Base-by-base conservation (phyloP, 2,113 vertebrate species). In the Dicerorhinus sumatrensis region DNA sequence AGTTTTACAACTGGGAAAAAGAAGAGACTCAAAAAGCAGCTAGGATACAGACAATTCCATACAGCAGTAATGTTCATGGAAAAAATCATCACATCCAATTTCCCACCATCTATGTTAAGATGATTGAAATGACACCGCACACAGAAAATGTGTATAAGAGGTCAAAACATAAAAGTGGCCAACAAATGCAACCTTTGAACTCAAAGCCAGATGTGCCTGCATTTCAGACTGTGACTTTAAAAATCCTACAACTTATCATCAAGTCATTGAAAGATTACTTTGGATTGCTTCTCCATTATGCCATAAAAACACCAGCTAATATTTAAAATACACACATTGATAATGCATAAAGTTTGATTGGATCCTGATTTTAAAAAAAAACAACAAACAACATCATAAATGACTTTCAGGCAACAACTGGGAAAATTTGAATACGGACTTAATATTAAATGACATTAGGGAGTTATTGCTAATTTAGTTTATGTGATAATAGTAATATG, bases 201-300 rank as follows among this genome's bases (percentile, higher is more conserved):
- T 77, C 60, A 42, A 87, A 94, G 39, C 8, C 48, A 90, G 23
- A 54, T 5, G 11, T 18, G 0, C 51, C 56, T 62, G 4, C 18
- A 79, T 80, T 96, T 75, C 23, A 69, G 31, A 89, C 87, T n/a
- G 3, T 36, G 23, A 91, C 46, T 88, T 83, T 79, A 62, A 88
- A 93, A 80, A 48, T 67, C 11, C 23, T 70, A 76, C 29, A 86
- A 80, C 27, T 39, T 62, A 87, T 33, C 80, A 87, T 33, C 80
- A 65, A 76, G 13, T 65, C 42, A 77, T 14, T 81, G 33, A 83
- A 82, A 92, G 91, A 60, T 73, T 93, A 91, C 23, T 87, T 82
- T 70, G 36, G 31, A 77, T 13, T 91, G 31, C 4, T 90, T 76
- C 31, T 13, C 36, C 3, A 60, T 56, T 69, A 93, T 42, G 58